Evolutionary conservation across 2,888 invertebrate species (phyloP), one percentile per base, ranked within the genome.

Genomic region (Salticus scenicus): DNA sequence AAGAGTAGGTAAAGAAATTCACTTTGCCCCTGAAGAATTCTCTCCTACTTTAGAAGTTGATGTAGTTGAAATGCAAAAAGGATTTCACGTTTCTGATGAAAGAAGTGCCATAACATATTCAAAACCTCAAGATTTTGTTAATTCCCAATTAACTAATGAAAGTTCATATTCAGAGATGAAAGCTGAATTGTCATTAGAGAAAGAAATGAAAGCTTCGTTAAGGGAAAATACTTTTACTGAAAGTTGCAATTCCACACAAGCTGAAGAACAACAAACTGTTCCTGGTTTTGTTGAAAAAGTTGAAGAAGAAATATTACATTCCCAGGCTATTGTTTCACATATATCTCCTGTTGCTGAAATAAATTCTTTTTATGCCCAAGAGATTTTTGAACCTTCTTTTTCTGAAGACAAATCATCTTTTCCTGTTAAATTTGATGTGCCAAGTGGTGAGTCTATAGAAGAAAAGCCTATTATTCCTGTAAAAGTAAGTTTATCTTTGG

Each of bases 331-430:
- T 37, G 12, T 51, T 42, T 28, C 28, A 20, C 51, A 66, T 64
- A 33, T 73, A 37, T 83, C 83, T 24, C 77, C 84, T 1, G 28
- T 41, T 20, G 24, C 74, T n/a, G 78, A 78, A 33, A 64, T 84
- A 4, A 41, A 74, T 42, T 30, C 12, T 20, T 64, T 74, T 63
- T 78, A 78, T 69, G 63, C 47, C 1, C 84, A 84, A 74, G 63
- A 84, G 30, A 74, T 78, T 31, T 84, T 74, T 69, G 28, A 64
- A n/a, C 17, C 67, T 51, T 41, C 37, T 10, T 8, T 47, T 37
- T 33, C n/a, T 17, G n/a, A 41, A 0, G 12, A 31, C 27, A 51
- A 1, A 20, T 1, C 47, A 1, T 10, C 28, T 2, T 10, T 20
- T 47, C 12, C 63, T 24, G 12, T 20, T 30, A 12, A 17, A n/a